A percentile compares a stretch with the other conserved stretches of the same genome.
These are phyloP conservation scores for Iselma pallidipennis DNA, from an alignment of 2,888 invertebrate genomes.

Conservation along the genomic window DNA sequence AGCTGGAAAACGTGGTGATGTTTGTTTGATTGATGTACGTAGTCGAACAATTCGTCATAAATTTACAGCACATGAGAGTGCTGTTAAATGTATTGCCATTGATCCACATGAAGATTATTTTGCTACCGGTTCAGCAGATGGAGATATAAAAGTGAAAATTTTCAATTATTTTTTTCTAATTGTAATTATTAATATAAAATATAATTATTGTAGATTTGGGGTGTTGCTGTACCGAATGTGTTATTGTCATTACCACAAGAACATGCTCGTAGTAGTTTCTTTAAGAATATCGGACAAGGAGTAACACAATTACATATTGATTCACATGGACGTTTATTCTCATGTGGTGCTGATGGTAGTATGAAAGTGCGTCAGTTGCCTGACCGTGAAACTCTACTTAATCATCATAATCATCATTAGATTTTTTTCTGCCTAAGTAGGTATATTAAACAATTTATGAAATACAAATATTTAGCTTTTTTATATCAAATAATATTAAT, in stretches of 20 bases:
- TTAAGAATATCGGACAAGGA: slow-evolving; percentile 96
- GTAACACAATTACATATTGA: slow-evolving; percentile 96
- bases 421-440: neutral
- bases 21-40: slow-evolving; percentile 94
- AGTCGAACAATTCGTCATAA: slow-evolving; percentile 85
- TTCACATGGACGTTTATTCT: slow-evolving; percentile 86
- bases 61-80: slow-evolving; percentile 89
- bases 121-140: slow-evolving; percentile 92
- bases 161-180: slow-evolving; percentile 6
- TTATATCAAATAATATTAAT: too few species aligned
- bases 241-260: slow-evolving; percentile 90
- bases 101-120: slow-evolving; percentile 96
- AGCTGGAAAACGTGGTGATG: slow-evolving; percentile 96
- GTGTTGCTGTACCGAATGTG: slow-evolving; percentile 82
- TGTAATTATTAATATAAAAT: too few species aligned
- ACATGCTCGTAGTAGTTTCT: slow-evolving; percentile 94
- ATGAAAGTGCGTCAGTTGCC: slow-evolving; percentile 96
- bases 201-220: slow-evolving; percentile 86
- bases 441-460: too few species aligned
- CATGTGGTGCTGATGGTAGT: slow-evolving; percentile 98
- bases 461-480: too few species aligned
- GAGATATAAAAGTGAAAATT: slow-evolving; percentile 78
- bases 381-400: slow-evolving; percentile 65
- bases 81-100: slow-evolving; percentile 92
- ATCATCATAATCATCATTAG: slow-evolving; percentile 32